Evolutionary conservation across 2,797 vertebrate genomes (phyloP).

Genomic region (Cossypha niveicapilla): DNA sequence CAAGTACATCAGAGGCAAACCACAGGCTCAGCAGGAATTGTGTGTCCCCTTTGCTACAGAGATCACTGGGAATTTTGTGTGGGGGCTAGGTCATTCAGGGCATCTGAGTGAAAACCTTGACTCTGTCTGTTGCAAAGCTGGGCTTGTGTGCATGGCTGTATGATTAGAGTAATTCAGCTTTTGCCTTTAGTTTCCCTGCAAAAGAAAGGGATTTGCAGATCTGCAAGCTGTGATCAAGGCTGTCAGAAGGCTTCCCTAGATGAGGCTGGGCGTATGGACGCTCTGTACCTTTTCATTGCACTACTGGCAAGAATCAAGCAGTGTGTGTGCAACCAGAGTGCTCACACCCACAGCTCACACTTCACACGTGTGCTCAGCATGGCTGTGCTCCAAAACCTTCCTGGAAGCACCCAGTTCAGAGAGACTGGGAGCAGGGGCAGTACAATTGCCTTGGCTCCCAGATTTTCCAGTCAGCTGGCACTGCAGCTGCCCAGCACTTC

Average conservation of each 20-base stretch:
- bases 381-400: background rate
- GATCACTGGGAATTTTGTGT: background rate
- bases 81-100: background rate
- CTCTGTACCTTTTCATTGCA: background rate
- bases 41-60: background rate
- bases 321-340: background rate
- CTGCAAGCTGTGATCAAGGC: background rate
- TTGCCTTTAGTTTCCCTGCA: background rate
- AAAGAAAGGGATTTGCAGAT: background rate
- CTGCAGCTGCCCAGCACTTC: background rate
- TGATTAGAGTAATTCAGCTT: background rate
- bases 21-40: background rate
- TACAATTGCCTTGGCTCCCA: background rate
- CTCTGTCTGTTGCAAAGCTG: background rate
- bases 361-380: background rate
- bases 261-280: rapidly evolving
- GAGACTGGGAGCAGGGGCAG: background rate
- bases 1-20: background rate
- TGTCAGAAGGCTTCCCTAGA: background rate
- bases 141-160: background rate
- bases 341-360: background rate
- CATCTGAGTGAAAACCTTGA: background rate
- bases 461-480: background rate
- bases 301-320: background rate
- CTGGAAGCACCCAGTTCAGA: background rate